Conservation (phyloP, 2,797 vertebrate genomes). For the Esox masquinongy region DNA sequence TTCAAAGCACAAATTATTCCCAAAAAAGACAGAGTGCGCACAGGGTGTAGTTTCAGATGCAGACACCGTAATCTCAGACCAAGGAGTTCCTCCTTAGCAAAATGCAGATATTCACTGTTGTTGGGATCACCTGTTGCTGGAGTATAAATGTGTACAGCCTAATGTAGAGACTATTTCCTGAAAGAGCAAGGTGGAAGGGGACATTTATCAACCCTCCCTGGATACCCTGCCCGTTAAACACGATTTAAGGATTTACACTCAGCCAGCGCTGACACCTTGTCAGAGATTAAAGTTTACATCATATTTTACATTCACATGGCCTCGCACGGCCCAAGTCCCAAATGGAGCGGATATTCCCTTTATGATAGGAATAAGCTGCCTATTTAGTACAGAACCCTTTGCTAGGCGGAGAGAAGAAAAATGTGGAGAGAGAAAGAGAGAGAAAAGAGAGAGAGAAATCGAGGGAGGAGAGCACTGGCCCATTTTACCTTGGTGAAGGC, state of each 20-base stretch:
- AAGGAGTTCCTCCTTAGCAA: neutral
- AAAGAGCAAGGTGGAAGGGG: neutral
- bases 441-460: neutral
- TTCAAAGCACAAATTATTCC: neutral
- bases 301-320: neutral
- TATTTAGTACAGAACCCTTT: neutral
- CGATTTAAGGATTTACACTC: neutral
- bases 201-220: neutral
- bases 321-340: neutral
- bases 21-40: neutral
- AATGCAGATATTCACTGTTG: neutral
- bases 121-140: neutral
- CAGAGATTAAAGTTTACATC: conserved; percentile 17
- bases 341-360: neutral
- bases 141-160: neutral
- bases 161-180: neutral
- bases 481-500: conserved; percentile 91
- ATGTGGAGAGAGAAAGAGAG: neutral
- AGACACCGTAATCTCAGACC: too few relatives aligned
- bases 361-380: neutral
- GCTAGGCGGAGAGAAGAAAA: neutral
- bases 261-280: conserved; percentile 4
- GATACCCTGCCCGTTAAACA: neutral
- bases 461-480: conserved; percentile 10
- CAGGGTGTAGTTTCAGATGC: neutral